Evolutionary conservation across 2,797 vertebrate species (phyloP), one percentile per base, ranked within the genome.

Genomic region (Acanthurus tractus): DNA sequence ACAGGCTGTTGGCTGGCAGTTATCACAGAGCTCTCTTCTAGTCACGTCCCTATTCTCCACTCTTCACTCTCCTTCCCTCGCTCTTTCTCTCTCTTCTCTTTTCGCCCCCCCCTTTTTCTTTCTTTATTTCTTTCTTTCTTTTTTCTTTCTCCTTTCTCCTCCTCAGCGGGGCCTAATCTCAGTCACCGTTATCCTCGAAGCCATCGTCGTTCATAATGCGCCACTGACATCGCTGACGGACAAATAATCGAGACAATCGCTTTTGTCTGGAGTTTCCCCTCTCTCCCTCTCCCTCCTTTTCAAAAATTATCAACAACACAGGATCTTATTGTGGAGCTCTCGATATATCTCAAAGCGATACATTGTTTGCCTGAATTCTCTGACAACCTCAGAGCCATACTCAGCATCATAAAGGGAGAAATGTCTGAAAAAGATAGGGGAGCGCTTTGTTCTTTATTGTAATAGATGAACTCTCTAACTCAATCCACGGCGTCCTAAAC

Each of bases 1-100:
- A 94, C 90, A 80, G 91, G 93, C 94, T 90, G 93, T 92, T 90
- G 86, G 89, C 92, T 92, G 89, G 85, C 89, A 87, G 70, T 92
- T 87, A 90, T 89, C 91, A 86, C 84, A 83, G 76, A 80, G 84
- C 89, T 78, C 86, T 83, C 83, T 84, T 75, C 73, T 62, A 89
- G 88, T 92, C 90, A 87, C 84, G 84, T 89, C 78, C 63, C 74
- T 66, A 79, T 90, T 85, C 85, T 90, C 77, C 79, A 71, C 87
- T 90, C 70, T 70, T 89, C 84, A 63, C 81, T 82, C 81, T 70
- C 63, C 75, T 80, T 74, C 82, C 45, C 58, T 71, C 50, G 9
- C 59, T 68, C 58, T 42, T 58, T 29, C 53, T 49, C 22, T 70
- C 64, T 78, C 62, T 40, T 74, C 55, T 76, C 50, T 44, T 50